Base-by-base conservation (phyloP, 2,113 vertebrate species). In the Tachycineta bicolor region DNA sequence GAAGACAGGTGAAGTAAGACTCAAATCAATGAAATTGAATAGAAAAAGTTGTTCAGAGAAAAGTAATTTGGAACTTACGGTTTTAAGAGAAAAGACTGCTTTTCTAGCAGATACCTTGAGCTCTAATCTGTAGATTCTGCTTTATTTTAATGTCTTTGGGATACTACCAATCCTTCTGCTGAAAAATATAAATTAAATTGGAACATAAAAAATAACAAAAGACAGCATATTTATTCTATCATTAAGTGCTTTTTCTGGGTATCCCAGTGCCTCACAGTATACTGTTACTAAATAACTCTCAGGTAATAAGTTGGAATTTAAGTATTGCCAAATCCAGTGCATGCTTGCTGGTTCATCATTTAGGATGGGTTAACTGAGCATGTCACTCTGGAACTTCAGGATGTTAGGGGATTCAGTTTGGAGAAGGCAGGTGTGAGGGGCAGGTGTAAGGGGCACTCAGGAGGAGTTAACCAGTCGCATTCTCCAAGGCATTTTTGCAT, bases 101-200 rank as follows among this genome's bases (percentile, higher is more conserved):
- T 93, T 85, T 88, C 87, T 64, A 90, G 93, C 84, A 94, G 82
- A 88, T 94, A 85, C 49, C 63, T 63, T 76, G 71, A 68, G 58
- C 53, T 60, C 49, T 68, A 7, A 85, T 85, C 75, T 75, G 78
- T 88, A 93, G 75, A 90, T 80, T 96, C 91, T 91, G 85, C 87
- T 96, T 91, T 96, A 88, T 94, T 96, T 91, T 94, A 87, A 95
- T 93, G 64, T 94, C 79, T 95, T 73, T 80, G 82, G 87, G 75
- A 94, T 80, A 76, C 43, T 88, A 90, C 90, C 0, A 12, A 95
- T 91, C 43, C 34, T 91, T 77, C 63, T 59, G 34, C 50, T 92
- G 90, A 88, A 96, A 89, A 93, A 59, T 15, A 83, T 16, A 90
- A 91, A 82, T 69, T 76, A 67, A 77, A 80, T 55, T 83, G 56